These are phyloP conservation scores for Pimephales promelas DNA, from an alignment of 2,113 vertebrate species.

Conservation along the genomic window DNA sequence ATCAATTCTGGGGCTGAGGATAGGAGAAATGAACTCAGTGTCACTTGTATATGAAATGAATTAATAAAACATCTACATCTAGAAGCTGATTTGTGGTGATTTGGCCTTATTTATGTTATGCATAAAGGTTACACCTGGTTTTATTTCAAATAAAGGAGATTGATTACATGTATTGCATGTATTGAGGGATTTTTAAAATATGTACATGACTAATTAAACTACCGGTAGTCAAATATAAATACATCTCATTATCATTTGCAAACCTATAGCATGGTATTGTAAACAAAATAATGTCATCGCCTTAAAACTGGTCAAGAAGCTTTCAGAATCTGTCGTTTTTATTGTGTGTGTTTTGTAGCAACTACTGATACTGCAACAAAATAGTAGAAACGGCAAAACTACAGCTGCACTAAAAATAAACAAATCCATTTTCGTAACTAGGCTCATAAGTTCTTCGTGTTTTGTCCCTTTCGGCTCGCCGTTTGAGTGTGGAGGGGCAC, in stretches of 20 bases:
- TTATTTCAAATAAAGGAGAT: slow-evolving; percentile 2
- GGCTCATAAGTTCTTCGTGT: background rate
- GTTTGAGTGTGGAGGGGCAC: slow-evolving; percentile 69
- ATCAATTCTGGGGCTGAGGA: slow-evolving; percentile 83
- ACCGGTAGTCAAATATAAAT: background rate
- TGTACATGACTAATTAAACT: background rate
- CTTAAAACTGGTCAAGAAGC: background rate
- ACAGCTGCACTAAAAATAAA: background rate
- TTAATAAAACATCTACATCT: slow-evolving; percentile 13
- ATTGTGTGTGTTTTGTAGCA: no score
- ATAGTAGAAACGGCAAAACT: no score
- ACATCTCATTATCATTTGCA: background rate
- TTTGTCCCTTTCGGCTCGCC: slow-evolving; percentile 58
- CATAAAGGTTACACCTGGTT: background rate
- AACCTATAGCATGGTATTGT: background rate
- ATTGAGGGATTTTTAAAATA: background rate
- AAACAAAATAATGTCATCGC: background rate
- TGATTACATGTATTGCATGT: background rate
- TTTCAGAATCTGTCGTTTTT: background rate
- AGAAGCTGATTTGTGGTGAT: background rate
- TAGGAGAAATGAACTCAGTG: background rate
- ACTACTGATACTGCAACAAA: no score
- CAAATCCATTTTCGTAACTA: background rate
- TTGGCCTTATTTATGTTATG: background rate
- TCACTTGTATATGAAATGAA: slow-evolving; percentile 10